phyloP scores from a whole-genome alignment of 2,113 vertebrate species.

The Cryptomyrus ogoouensis region DNA sequence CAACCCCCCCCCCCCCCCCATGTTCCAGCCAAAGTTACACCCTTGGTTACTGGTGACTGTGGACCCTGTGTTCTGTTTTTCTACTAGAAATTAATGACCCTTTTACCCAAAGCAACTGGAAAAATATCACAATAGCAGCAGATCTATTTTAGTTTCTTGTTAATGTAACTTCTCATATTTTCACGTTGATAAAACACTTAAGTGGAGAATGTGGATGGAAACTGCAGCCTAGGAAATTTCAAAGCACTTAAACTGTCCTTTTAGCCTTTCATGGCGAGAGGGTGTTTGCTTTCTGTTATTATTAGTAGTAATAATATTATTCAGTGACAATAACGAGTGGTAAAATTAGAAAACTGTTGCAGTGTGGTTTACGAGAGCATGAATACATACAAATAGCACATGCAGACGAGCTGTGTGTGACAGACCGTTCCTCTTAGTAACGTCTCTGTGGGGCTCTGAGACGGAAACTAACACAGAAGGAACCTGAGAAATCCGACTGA shows the following conservation, averaged over 20 bases:
- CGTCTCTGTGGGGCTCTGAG: not conserved
- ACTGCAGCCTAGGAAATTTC: not conserved
- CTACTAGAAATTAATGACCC: not conserved
- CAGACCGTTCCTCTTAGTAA: not conserved
- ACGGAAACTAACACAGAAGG: not conserved
- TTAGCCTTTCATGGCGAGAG: conserved; percentile 26
- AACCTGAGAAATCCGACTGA: not conserved
- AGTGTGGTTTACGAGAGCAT: not conserved
- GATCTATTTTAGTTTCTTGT: not conserved
- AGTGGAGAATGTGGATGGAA: not conserved
- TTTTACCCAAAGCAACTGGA: not conserved
- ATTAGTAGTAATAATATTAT: not conserved
- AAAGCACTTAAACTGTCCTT: not conserved
- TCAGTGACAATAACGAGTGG: not conserved
- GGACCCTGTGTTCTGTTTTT: not conserved
- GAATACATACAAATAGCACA: not conserved
- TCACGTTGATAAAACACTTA: not conserved
- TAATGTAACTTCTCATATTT: not conserved
- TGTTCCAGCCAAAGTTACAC: no score
- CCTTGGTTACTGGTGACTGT: not conserved
- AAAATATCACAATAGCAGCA: not conserved
- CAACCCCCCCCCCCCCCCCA: no score
- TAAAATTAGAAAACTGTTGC: not conserved
- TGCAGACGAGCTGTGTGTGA: not conserved
- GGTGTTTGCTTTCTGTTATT: conserved; percentile 31